Base-by-base conservation (phyloP, 2,888 invertebrate species). In the Halictus ligatus region DNA sequence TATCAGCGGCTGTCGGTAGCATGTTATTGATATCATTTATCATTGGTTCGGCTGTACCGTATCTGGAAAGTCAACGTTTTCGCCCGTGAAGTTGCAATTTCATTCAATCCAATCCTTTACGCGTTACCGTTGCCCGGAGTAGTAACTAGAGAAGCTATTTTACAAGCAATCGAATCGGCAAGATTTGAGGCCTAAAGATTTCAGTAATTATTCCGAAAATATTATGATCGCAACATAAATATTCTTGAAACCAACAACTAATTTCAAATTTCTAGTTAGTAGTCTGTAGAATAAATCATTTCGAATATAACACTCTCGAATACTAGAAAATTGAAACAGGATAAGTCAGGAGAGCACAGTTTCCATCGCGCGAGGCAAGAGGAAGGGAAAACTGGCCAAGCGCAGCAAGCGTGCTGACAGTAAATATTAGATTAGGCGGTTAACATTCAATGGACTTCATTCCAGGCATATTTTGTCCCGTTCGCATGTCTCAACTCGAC, bases 341-440 rank as follows among this genome's bases (percentile, higher is more conserved):
- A 25, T 25, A 15, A 2, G 25, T 7, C 13, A 2, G 5, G 15
- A 60, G 25, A 64, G 15, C 1, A 13, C n/a, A 25, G 15, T 15
- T 25, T 25, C 6, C 15, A 15, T 64, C 25, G 2, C 60, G 15
- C 15, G 6, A 64, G 8, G 15, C 0, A 67, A 67, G 21, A 40
- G 12, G 12, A 69, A 35, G 5, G 69, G 40, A 5, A 40, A 35
- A n/a, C 21, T 15, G 40, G 69, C 21, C 69, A 69, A 12, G 40
- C 67, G 1, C 67, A 12, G 69, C 4, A 35, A 21, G 58, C 13
- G 43, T 3, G 48, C 43, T 40, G 58, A 48, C 21, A 12, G 81
- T 79, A 75, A 81, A 86, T 83, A 83, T 87, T 87, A 78, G 80
- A 87, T 86, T 82, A 80, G 72, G 75, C 73, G 85, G 85, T 86